A percentile compares a stretch with the other conserved stretches of the same genome.
Conservation (phyloP, 2,888 invertebrate species). For the Serripes groenlandicus region DNA sequence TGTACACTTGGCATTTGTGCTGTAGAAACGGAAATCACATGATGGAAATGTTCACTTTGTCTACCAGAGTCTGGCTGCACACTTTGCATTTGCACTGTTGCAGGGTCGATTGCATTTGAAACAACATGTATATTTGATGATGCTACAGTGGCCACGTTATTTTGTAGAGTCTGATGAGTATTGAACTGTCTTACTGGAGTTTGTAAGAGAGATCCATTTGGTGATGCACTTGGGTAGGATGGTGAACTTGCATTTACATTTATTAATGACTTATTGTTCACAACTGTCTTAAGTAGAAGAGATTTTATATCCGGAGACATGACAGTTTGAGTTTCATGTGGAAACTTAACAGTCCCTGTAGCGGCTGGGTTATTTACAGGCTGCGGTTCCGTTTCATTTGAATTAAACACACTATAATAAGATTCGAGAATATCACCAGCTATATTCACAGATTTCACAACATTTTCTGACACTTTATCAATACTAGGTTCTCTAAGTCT, state of each 20-base stretch:
- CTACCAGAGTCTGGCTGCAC: background rate
- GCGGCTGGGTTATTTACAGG: background rate
- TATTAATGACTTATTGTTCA: background rate
- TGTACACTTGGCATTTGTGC: background rate
- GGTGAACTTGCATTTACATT: background rate
- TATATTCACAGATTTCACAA: slow-evolving; percentile 64
- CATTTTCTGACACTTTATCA: slow-evolving; percentile 53
- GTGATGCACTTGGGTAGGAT: background rate
- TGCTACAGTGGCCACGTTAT: background rate
- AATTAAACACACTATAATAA: slow-evolving; percentile 65
- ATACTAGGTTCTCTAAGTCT: slow-evolving; percentile 45
- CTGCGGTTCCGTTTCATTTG: background rate
- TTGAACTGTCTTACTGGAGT: background rate
- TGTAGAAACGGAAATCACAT: background rate
- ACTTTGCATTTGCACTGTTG: background rate
- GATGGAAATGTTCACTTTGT: no score
- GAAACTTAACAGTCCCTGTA: background rate
- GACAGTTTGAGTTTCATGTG: background rate
- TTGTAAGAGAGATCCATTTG: background rate
- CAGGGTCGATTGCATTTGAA: background rate
- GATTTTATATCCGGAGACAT: slow-evolving; percentile 16
- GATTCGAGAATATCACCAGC: slow-evolving; percentile 66
- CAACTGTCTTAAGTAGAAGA: slow-evolving; percentile 1
- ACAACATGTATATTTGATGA: background rate
- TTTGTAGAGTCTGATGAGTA: background rate